Evolutionary conservation across 2,888 invertebrate genomes (phyloP), one percentile per base, ranked within the genome.

Genomic region (Sclerodermus sp.): DNA sequence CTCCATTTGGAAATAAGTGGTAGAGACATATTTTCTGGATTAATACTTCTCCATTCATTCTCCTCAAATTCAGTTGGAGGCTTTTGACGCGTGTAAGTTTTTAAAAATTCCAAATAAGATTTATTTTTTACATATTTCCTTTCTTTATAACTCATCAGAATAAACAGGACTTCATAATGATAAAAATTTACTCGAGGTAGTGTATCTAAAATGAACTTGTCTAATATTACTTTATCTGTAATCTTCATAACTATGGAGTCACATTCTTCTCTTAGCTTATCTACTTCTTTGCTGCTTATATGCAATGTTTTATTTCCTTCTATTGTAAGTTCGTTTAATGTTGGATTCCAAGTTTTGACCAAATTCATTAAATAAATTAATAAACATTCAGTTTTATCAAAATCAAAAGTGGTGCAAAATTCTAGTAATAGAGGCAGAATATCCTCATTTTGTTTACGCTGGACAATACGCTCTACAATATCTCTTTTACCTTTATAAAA

Each of bases 131-230:
- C 52, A 42, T 67, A 63, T 46, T 64, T 66, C 29, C 68, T 64
- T 18, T 59, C 57, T 30, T 75, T 49, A 10, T 81, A 67, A 41
- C 78, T 72, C 51, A 81, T 64, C 38, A 83, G 75, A 14, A 79
- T 78, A 17, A 78, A 64, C 56, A 81, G 82, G 3, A 81, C 78
- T 73, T 83, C 83, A 53, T 83, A 82, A 55, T 82, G 73, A 64
- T 83, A 83, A 55, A 79, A 79, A 64, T 82, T 82, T 0, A 81
- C 70, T 80, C 81, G 62, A 34, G 40, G 51, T n/a, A 44, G 17
- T 18, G 55, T 15, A 18, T 15, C 36, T 9, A 13, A 42, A 13
- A 58, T n/a, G 30, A 38, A 51, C 12, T 43, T 50, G 51, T 67
- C 60, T 42, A 79, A 59, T 16, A 62, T 47, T 14, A 59, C 55